Conservation (phyloP, 2,888 invertebrate genomes). For the Pollenia labialis region DNA sequence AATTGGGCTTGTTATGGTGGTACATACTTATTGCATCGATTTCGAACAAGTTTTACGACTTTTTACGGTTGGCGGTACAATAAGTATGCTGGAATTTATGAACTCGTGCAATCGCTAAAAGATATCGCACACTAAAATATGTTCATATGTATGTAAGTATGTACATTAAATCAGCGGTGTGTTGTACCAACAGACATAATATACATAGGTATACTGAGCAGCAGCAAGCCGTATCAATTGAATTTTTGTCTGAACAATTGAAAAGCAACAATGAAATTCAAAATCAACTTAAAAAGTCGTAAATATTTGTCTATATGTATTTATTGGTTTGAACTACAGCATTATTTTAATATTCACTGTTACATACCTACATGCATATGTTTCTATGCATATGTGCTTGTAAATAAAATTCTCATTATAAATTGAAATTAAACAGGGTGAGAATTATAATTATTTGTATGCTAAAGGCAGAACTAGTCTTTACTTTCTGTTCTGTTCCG, state of each 20-base stretch:
- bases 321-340: slow-evolving; percentile 47
- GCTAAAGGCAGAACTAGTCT: too few species aligned
- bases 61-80: slow-evolving; percentile 54
- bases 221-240: slow-evolving; percentile 52
- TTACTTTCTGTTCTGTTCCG: too few species aligned
- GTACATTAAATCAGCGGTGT: slow-evolving; percentile 48
- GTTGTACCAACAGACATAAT: slow-evolving; percentile 4
- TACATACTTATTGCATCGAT: slow-evolving; percentile 56
- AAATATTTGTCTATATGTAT: slow-evolving; percentile 55
- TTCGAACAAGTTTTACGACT: slow-evolving; percentile 64
- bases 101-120: slow-evolving; percentile 12
- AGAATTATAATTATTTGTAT: background rate
- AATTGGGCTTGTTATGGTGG: slow-evolving; percentile 49
- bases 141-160: background rate
- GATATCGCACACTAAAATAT: slow-evolving; percentile 28
- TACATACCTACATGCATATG: background rate
- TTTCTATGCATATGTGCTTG: background rate
- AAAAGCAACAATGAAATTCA: slow-evolving; percentile 59
- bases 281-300: slow-evolving; percentile 76
- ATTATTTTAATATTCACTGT: slow-evolving; percentile 14
- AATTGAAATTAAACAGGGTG: background rate
- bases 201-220: background rate
- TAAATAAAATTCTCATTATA: background rate
- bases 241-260: slow-evolving; percentile 60
- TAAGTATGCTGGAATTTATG: slow-evolving; percentile 30